Evolutionary conservation across 2,113 vertebrate species (phyloP).

Genomic region (Neofelis nebulosa): DNA sequence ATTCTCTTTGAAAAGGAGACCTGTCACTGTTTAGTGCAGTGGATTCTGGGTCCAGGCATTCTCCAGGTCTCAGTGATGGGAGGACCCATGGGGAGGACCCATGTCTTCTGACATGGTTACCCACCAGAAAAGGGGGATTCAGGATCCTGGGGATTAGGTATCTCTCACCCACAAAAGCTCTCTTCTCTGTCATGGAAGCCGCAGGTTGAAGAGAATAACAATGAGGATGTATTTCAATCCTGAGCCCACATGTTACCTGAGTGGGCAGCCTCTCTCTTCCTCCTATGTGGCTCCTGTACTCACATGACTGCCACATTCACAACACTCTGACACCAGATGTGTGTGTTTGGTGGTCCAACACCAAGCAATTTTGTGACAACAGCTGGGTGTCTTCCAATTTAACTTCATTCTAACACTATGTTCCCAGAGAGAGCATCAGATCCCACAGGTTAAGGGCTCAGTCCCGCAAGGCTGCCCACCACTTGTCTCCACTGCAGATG

Average conservation of each 20-base stretch:
- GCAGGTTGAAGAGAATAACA: background rate
- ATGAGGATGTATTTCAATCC: background rate
- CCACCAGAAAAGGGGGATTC: background rate
- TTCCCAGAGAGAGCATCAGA: background rate
- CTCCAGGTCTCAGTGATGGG: too few species aligned
- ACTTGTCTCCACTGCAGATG: background rate
- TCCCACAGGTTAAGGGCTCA: background rate
- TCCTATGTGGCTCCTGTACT: background rate
- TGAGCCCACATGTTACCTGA: background rate
- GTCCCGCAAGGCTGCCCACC: too few species aligned
- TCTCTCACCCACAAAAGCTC: background rate
- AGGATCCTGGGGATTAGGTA: fast-evolving
- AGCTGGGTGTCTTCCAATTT: background rate
- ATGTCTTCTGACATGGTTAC: background rate
- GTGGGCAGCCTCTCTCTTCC: too few species aligned
- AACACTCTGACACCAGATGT: background rate
- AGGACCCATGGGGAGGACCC: too few species aligned
- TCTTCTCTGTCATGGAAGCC: background rate
- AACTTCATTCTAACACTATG: background rate
- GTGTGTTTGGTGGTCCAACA: background rate
- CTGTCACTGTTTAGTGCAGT: background rate
- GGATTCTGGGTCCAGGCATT: too few species aligned
- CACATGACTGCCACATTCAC: background rate
- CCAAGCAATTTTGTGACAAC: background rate
- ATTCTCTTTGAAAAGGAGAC: background rate